Conservation (phyloP, 2,797 vertebrate genomes). For the Coranthus polyacanthus region DNA sequence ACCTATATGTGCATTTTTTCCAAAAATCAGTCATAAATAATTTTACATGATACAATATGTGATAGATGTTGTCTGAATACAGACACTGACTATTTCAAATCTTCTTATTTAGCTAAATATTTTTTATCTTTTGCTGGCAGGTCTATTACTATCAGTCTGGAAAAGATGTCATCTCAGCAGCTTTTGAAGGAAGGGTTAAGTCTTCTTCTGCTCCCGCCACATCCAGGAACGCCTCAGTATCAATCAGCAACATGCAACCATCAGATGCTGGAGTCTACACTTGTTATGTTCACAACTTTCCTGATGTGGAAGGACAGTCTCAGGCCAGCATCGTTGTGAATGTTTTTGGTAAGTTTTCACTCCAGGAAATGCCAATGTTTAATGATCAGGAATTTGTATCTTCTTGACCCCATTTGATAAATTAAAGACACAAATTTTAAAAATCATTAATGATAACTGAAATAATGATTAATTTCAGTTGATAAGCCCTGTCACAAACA, state of each 20-base stretch:
- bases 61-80: too few relatives aligned
- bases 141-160: conserved; percentile 75
- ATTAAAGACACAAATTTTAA: background rate
- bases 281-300: conserved; percentile 88
- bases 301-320: conserved; percentile 73
- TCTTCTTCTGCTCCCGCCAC: conserved; percentile 68
- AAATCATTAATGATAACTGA: too few relatives aligned
- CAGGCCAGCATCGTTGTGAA: conserved; percentile 80
- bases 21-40: too few relatives aligned
- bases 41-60: background rate
- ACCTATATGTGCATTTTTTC: too few relatives aligned
- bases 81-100: too few relatives aligned
- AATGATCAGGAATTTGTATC: too few relatives aligned
- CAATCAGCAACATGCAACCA: conserved; percentile 86
- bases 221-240: conserved; percentile 84
- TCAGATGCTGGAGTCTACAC: conserved; percentile 87
- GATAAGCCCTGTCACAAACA: too few relatives aligned
- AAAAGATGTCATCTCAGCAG: background rate
- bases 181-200: conserved; percentile 79
- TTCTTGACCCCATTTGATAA: too few relatives aligned
- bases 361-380: too few relatives aligned
- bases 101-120: background rate
- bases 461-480: too few relatives aligned
- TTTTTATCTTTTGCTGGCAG: conserved; percentile 57
- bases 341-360: conserved; percentile 87